Conservation (phyloP, 1,140 invertebrate genomes). For the Atta colombica region DNA sequence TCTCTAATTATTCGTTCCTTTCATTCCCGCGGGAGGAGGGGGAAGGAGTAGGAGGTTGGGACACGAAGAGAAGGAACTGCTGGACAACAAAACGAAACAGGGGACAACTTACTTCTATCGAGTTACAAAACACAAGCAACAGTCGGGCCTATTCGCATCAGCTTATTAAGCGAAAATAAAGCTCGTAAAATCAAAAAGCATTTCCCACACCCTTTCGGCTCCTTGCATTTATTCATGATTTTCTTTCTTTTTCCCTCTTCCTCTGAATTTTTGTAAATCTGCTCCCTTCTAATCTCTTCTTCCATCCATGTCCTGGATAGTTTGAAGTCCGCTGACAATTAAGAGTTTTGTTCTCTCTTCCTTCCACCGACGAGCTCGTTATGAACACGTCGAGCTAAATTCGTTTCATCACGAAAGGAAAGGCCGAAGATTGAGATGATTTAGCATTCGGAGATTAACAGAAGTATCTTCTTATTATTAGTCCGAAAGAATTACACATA, state of each 20-base stretch:
- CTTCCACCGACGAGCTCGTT: constrained; percentile 44
- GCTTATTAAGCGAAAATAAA: constrained; percentile 82
- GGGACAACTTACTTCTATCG: constrained; percentile 78
- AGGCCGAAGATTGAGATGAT: constrained; percentile 24
- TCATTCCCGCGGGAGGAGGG: constrained; percentile 54
- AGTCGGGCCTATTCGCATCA: constrained; percentile 79
- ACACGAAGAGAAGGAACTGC: constrained; percentile 53
- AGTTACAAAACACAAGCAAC: constrained; percentile 80
- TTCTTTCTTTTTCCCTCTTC: constrained; percentile 17
- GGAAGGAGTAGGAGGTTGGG: constrained; percentile 1
- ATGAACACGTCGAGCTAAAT: constrained; percentile 51
- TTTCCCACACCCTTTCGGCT: constrained; percentile 53
- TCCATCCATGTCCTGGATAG: constrained; percentile 65
- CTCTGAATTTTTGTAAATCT: constrained; percentile 34
- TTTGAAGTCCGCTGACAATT: constrained; percentile 63
- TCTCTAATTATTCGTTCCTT: constrained; percentile 79
- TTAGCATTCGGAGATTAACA: not conserved
- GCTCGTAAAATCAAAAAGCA: constrained; percentile 77
- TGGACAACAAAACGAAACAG: constrained; percentile 80
- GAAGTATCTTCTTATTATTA: not conserved
- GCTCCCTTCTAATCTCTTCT: constrained; percentile 63
- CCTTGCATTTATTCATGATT: constrained; percentile 57
- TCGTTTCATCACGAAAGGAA: constrained; percentile 10
- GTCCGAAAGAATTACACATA: constrained; percentile 6
- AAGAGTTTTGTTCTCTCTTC: constrained; percentile 62